phyloP scores from a whole-genome alignment of 1,140 invertebrate species.

The Hermetia illucens region DNA sequence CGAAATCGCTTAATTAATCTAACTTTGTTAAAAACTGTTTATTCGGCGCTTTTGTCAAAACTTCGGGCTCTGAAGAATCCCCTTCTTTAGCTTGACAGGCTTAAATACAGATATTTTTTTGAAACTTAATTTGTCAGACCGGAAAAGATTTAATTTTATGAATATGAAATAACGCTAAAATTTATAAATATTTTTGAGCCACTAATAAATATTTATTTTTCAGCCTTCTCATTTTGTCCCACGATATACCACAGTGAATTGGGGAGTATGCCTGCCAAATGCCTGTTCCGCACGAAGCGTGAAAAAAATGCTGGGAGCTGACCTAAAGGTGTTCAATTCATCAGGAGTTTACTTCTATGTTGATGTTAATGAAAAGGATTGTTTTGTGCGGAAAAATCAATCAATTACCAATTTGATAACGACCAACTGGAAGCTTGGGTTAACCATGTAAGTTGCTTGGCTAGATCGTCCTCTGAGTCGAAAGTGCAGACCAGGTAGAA shows the following conservation, averaged over 20 bases:
- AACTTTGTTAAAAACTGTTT: no score
- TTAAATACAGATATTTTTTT: no score
- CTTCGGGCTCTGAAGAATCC: no score
- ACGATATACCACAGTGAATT: conserved; percentile 48
- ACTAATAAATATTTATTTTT: conserved; percentile 7
- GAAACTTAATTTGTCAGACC: no score
- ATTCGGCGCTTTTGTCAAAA: no score
- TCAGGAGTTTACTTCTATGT: conserved; percentile 39
- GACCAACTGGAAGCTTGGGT: conserved; percentile 31
- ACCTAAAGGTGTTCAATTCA: conserved; percentile 40
- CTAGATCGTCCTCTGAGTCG: no score
- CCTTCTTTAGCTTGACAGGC: no score
- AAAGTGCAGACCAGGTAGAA: no score
- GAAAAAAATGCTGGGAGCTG: conserved; percentile 36
- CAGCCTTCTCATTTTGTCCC: conserved; percentile 55
- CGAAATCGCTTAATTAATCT: no score
- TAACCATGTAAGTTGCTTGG: conserved; percentile 33
- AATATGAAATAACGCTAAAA: no score
- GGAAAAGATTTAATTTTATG: no score
- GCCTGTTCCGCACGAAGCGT: conserved; percentile 43
- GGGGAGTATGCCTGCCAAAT: conserved; percentile 51
- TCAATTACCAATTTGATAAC: conserved; percentile 25
- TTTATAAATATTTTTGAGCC: no score
- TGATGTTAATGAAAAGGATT: conserved; percentile 41
- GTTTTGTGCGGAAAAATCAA: conserved; percentile 34